Percentiles rank a stretch among this genome's conserved stretches.
These are phyloP conservation scores for Mustelus asterias DNA, from an alignment of 2,113 vertebrate genomes.

Conservation along the genomic window DNA sequence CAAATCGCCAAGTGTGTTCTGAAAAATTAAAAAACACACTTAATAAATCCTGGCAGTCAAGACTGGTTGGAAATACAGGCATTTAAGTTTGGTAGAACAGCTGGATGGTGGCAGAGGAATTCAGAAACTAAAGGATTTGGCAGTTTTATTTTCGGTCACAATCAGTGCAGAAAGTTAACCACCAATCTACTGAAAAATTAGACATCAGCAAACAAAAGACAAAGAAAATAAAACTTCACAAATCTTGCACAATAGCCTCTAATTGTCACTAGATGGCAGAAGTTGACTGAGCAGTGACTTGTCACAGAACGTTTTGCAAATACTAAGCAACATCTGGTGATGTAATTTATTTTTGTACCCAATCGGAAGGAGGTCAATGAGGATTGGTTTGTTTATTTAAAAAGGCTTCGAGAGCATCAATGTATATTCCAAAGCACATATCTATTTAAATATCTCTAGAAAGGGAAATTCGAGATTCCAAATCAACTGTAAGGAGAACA, in stretches of 20 bases:
- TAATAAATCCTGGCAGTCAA: neutral
- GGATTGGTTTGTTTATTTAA: neutral
- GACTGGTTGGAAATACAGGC: neutral
- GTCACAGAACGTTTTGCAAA: neutral
- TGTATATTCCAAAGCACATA: neutral
- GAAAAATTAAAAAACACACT: neutral
- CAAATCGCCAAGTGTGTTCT: neutral
- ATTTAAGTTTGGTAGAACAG: neutral
- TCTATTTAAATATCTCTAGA: neutral
- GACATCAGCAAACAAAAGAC: neutral
- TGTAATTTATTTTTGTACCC: neutral
- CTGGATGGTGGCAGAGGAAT: neutral
- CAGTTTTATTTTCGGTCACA: neutral
- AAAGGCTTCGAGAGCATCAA: neutral
- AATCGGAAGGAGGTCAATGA: neutral
- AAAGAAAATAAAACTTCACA: neutral
- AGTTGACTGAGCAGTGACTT: neutral
- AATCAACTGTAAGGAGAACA: neutral
- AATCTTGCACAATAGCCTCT: neutral
- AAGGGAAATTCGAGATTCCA: neutral
- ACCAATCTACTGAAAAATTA: neutral
- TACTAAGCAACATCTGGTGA: neutral
- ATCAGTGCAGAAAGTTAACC: neutral
- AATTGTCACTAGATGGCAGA: neutral
- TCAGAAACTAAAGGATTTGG: neutral